Conservation (phyloP, 1,140 invertebrate genomes). For the Subanguina moxae region DNA sequence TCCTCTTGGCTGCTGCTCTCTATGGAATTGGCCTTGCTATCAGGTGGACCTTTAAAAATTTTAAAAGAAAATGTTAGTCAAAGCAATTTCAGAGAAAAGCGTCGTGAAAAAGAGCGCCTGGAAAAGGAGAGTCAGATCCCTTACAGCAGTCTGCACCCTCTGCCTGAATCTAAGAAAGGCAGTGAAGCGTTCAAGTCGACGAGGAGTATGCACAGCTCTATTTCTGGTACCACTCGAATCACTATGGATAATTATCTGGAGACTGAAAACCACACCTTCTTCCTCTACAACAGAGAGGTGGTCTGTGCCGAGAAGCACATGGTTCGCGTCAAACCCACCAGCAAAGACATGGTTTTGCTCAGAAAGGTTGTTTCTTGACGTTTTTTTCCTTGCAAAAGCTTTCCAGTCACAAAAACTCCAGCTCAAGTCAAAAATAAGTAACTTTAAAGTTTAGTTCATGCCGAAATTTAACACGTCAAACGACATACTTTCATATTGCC, state of each 20-base stretch:
- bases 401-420: no score
- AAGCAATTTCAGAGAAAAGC: constrained; percentile 24
- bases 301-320: constrained; percentile 46
- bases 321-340: constrained; percentile 30
- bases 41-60: background rate
- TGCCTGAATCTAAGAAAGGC: constrained; percentile 9
- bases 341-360: constrained; percentile 17
- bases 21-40: constrained; percentile 23
- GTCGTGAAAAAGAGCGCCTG: constrained; percentile 27
- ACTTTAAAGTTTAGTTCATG: no score
- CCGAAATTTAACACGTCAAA: no score
- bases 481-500: no score
- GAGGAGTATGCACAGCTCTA: constrained; percentile 40
- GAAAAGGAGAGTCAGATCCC: constrained; percentile 36
- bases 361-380: constrained; percentile 12
- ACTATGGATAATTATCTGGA: constrained; percentile 37
- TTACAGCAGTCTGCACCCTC: constrained; percentile 1
- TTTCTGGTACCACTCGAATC: constrained; percentile 23
- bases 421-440: no score
- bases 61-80: no score
- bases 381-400: no score
- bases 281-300: constrained; percentile 46
- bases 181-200: constrained; percentile 38
- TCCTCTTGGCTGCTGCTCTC: constrained; percentile 19
- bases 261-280: constrained; percentile 48